Conservation (phyloP, 2,797 vertebrate genomes). For the Aeoliscus strigatus region DNA sequence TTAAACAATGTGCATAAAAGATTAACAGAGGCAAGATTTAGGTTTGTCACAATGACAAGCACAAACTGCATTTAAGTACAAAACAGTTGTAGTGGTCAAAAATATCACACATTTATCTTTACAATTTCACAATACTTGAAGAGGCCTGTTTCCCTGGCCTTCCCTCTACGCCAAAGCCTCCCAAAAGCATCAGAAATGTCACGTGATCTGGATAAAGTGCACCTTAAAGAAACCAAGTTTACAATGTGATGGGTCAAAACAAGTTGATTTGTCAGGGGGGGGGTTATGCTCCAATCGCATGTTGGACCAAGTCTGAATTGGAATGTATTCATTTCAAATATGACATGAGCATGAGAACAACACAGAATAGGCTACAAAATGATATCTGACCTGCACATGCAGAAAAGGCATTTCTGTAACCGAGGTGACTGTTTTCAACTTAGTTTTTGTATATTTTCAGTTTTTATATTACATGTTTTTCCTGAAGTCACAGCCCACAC, state of each 20-base stretch:
- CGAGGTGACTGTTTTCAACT: constrained; percentile 6
- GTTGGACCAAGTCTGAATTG: constrained; percentile 43
- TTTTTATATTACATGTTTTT: too few species aligned
- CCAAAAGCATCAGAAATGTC: constrained; percentile 63
- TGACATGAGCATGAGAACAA: constrained; percentile 35
- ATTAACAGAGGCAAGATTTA: constrained; percentile 80
- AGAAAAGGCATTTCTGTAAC: constrained; percentile 44
- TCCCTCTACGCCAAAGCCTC: constrained; percentile 49
- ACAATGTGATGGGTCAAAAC: constrained; percentile 51
- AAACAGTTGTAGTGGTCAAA: constrained; percentile 87
- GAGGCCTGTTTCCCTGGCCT: constrained; percentile 49
- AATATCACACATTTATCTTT: constrained; percentile 88
- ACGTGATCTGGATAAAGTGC: constrained; percentile 76
- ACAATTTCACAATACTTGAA: constrained; percentile 81
- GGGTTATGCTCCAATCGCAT: constrained; percentile 21
- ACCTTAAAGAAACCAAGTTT: constrained; percentile 66
- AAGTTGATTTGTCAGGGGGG: constrained; percentile 48
- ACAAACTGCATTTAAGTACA: constrained; percentile 85
- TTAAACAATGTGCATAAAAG: constrained; percentile 80
- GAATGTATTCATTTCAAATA: constrained; percentile 64
- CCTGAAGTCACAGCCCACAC: too few species aligned
- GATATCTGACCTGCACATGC: constrained; percentile 57
- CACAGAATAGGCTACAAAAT: constrained; percentile 51
- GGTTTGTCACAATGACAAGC: constrained; percentile 81
- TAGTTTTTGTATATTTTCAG: constrained; percentile 4